phyloP scores from a whole-genome alignment of 2,888 invertebrate genomes.

The Pristionchus exspectatus region DNA sequence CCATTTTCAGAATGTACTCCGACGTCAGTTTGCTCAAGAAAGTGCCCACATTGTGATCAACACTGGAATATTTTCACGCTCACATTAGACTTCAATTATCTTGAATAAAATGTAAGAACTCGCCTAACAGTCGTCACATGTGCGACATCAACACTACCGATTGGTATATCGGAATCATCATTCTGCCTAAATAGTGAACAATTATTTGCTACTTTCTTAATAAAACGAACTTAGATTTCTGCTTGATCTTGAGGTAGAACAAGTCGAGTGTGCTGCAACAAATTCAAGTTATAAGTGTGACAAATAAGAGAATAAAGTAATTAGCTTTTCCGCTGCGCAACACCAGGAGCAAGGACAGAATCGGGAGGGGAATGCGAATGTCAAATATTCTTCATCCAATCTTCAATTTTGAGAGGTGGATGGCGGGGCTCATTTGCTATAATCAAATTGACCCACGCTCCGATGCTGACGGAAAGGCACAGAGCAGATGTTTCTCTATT shows the following conservation, averaged over 20 bases:
- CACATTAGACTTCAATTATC: neutral
- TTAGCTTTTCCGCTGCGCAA: too few species aligned
- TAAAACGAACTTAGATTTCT: neutral
- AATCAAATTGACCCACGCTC: neutral
- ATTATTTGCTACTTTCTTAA: too few species aligned
- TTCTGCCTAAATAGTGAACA: neutral
- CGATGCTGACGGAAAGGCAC: neutral
- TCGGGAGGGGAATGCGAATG: too few species aligned
- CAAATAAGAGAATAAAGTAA: too few species aligned
- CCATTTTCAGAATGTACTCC: neutral
- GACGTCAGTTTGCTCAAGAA: neutral
- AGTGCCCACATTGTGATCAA: neutral
- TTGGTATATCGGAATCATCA: neutral
- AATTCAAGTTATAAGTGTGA: neutral
- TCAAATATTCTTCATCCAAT: too few species aligned
- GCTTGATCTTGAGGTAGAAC: neutral
- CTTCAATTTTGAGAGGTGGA: too few species aligned
- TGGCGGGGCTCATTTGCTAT: too few species aligned
- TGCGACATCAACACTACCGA: neutral
- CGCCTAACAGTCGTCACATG: conserved; percentile 16
- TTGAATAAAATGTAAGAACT: neutral
- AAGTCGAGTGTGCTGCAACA: neutral
- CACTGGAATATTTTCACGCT: neutral
- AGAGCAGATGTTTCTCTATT: neutral
- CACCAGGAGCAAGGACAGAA: too few species aligned